These are phyloP conservation scores for Nomada hirtipes DNA, from an alignment of 2,888 invertebrate genomes.

Conservation along the genomic window DNA sequence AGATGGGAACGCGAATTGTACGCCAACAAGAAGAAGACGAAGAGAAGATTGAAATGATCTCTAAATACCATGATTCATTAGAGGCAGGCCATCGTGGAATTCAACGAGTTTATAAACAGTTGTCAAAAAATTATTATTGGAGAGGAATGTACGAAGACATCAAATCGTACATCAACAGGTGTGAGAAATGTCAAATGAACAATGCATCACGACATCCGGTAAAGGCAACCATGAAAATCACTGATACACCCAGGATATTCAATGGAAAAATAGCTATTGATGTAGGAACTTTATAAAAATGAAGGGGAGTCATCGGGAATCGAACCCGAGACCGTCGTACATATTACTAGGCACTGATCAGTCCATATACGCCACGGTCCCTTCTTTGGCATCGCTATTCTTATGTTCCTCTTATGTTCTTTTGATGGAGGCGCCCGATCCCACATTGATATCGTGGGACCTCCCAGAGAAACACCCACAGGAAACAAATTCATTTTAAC, in stretches of 20 bases:
- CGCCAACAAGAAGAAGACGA: no score
- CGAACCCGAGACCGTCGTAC: no score
- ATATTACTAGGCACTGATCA: no score
- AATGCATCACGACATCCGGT: not conserved
- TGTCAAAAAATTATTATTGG: slow-evolving; percentile 4
- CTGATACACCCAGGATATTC: not conserved
- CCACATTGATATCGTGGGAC: not conserved
- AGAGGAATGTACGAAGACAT: not conserved
- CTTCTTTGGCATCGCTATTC: no score
- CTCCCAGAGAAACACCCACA: not conserved
- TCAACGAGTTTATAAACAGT: not conserved
- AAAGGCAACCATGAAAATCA: not conserved
- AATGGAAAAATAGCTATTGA: not conserved
- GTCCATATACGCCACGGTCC: no score
- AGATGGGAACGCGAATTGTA: no score
- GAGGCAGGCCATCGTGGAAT: not conserved
- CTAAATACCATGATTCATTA: not conserved
- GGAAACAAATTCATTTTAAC: not conserved
- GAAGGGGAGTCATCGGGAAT: no score
- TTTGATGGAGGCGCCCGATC: no score
- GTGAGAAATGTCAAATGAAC: not conserved
- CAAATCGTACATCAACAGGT: not conserved
- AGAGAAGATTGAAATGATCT: not conserved
- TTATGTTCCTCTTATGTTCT: no score
- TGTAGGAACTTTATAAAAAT: no score